Evolutionary conservation across 2,113 vertebrate species (phyloP), one percentile per base, ranked within the genome.

Genomic region (Melanerpes aurifrons): DNA sequence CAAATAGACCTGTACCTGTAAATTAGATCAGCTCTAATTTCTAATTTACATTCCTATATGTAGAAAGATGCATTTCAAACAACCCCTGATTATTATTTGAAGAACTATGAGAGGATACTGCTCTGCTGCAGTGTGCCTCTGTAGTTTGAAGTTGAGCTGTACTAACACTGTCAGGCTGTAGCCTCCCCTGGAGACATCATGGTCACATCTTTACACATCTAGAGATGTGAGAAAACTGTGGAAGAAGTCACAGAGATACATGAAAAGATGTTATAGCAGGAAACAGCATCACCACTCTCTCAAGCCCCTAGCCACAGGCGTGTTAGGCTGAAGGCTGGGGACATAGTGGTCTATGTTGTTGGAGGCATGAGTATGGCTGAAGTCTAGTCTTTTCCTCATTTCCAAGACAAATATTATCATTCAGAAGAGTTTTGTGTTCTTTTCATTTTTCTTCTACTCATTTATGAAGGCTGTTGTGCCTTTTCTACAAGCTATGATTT

Each of bases 161-260:
- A 26, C 10, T 0, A 0, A 28, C 26, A 20, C 9, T 12, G 5
- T 43, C 45, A 61, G 32, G 45, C 15, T 59, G 29, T 15, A 45
- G 37, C 4, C 15, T 40, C n/a, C 31, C 4, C 7, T 21, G 79
- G 10, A 40, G 18, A 50, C 9, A 45, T 12, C 8, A 10, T 17
- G 14, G 9, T 64, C 17, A 74, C 9, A 69, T 29, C 26, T 59
- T 54, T n/a, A 14, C 5, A 28, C 5, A 12, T 64, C 35, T 78
- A 43, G 16, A 61, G 20, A 31, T 28, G 7, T 29, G 59, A 69
- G 66, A 73, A 67, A 63, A 77, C 2, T 43, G 28, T 66, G 14
- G 20, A 47, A 56, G 14, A 61, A 83, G 7, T 29, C 3, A 21
- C 1, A 3, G 31, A 50, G 7, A 43, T 3, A 9, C 22, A 7